Percentiles rank a stretch among this genome's conserved stretches.
Evolutionary conservation across 2,888 invertebrate genomes (phyloP).

Genomic region (Diarsia mendica): DNA sequence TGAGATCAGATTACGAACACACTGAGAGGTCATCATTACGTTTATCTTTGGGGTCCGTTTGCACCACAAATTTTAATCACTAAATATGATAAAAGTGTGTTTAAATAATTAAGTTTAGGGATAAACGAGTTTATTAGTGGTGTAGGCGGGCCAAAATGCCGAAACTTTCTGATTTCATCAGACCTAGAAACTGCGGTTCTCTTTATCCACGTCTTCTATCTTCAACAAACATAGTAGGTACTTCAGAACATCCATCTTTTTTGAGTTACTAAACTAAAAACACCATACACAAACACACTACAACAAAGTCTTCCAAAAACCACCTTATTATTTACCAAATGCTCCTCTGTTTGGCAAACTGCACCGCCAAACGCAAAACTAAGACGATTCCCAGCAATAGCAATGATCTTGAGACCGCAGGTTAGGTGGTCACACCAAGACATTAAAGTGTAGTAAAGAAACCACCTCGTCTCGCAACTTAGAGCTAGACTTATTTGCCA

Average conservation of each 20-base stretch:
- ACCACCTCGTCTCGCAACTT: constrained; percentile 74
- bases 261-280: not conserved
- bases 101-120: not conserved
- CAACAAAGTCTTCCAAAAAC: not conserved
- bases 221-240: not conserved
- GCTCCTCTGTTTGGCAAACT: constrained; percentile 28
- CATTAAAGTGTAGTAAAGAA: constrained; percentile 86
- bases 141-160: not conserved
- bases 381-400: constrained; percentile 49
- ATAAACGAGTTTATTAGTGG: not conserved
- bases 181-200: not conserved
- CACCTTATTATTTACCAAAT: not conserved
- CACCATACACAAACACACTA: too few species aligned
- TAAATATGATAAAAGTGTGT: not conserved
- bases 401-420: constrained; percentile 60
- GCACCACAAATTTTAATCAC: not conserved
- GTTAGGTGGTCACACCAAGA: constrained; percentile 67
- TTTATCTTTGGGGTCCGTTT: not conserved
- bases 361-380: constrained; percentile 55
- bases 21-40: constrained; percentile 8
- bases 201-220: not conserved
- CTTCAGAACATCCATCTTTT: not conserved
- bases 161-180: too few species aligned
- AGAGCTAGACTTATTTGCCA: constrained; percentile 74
- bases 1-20: not conserved